phyloP scores from a whole-genome alignment of 2,888 invertebrate species.

The Frankliniella intonsa region DNA sequence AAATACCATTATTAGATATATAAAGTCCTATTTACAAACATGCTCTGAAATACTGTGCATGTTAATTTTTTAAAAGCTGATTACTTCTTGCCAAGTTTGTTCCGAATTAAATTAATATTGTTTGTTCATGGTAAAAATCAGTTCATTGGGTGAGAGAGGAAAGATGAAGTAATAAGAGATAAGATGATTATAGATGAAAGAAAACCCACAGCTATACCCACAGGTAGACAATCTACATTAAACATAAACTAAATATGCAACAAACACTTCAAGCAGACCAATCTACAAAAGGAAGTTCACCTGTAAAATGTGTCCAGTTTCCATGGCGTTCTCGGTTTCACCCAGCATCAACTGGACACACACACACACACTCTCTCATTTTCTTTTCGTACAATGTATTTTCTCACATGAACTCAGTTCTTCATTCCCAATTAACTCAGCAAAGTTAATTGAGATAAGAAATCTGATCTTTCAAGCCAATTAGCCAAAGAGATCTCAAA shows the following conservation, averaged over 20 bases:
- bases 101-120: too few species aligned
- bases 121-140: too few species aligned
- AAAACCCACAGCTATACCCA: neutral
- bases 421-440: too few species aligned
- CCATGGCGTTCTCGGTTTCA: conserved; percentile 15
- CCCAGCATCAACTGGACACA: conserved; percentile 24
- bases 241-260: conserved; percentile 1
- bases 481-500: too few species aligned
- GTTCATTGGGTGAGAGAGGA: neutral
- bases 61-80: too few species aligned
- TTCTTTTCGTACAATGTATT: neutral
- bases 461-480: too few species aligned
- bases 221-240: neutral
- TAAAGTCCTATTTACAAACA: too few species aligned
- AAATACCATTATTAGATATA: too few species aligned
- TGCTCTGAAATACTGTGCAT: too few species aligned
- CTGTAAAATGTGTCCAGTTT: conserved; percentile 22
- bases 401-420: too few species aligned
- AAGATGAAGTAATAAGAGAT: neutral
- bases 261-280: conserved; percentile 18
- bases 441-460: too few species aligned
- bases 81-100: too few species aligned
- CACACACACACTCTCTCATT: neutral
- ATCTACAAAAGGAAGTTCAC: conserved; percentile 11
- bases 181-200: neutral